Base-by-base conservation (phyloP, 1,140 invertebrate species). In the Stenopsyche tienmushanensis region DNA sequence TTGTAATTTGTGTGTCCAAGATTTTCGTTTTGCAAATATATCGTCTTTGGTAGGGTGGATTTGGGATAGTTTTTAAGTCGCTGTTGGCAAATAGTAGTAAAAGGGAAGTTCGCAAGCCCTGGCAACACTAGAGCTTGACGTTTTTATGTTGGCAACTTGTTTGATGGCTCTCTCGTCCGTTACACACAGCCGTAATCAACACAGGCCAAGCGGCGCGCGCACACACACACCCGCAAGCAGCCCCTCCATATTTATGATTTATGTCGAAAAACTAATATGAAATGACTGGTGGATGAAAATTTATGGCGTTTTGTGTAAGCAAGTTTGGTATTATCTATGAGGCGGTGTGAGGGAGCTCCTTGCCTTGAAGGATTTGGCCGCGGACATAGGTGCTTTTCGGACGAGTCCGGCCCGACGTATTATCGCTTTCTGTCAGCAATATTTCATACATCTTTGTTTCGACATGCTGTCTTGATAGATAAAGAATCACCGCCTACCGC, bases 251-350 rank as follows among this genome's bases (percentile, higher is more conserved):
- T 69, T 69, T 69, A 69, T 69, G 67, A 69, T 69, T 69, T 69
- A 69, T 66, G 67, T 69, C 67, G 64, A 69, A 69, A 69, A 69
- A 69, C 67, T 69, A 69, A 69, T 69, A 69, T 59, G 67, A 69
- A 69, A 69, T 65, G 67, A 69, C 67, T 69, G 67, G 52, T 69
- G 67, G 67, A 69, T 69, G 67, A 66, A 63, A 66, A 69, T 69
- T 69, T 69, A 69, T 69, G 64, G 67, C 64, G 55, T 63, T 69
- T 69, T 66, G 67, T 65, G 64, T 69, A 69, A 69, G 67, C 67
- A 69, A 69, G 55, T 69, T 69, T 66, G 52, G 67, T 66, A 69
- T 69, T 69, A 69, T 69, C 67, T 69, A 66, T 69, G 58, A 69
- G 64, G 64, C 58, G 42, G 49, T 23, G 23, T 15, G n/a, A n/a